Evolutionary conservation across 2,888 invertebrate species (phyloP).

Genomic region (Hartigia nigra): DNA sequence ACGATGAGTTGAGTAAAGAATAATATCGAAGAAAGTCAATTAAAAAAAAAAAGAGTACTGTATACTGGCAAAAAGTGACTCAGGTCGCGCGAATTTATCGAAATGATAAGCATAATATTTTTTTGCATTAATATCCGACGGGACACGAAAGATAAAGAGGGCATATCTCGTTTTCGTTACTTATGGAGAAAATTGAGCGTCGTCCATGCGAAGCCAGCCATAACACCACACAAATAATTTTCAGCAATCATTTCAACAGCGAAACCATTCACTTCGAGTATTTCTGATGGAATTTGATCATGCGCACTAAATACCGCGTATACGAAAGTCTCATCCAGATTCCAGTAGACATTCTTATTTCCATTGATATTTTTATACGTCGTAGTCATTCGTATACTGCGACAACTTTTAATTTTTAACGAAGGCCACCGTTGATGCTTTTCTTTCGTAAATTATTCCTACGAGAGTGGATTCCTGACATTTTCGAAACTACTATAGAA

Average conservation of each 20-base stretch:
- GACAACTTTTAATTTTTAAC: background rate
- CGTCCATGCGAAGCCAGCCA: conserved; percentile 45
- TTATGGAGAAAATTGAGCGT: conserved; percentile 49
- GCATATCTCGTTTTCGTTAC: background rate
- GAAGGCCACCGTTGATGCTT: background rate
- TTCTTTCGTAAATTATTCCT: background rate
- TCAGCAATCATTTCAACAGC: background rate
- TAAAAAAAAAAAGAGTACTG: background rate
- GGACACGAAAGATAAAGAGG: background rate
- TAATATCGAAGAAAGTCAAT: background rate
- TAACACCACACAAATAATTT: conserved; percentile 29
- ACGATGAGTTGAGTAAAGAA: background rate
- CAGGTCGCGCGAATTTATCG: background rate
- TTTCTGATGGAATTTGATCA: background rate
- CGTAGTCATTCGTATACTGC: background rate
- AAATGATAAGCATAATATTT: background rate
- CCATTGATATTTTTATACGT: background rate
- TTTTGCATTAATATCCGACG: background rate
- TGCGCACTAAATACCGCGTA: background rate
- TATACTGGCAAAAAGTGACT: background rate
- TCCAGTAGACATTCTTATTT: background rate
- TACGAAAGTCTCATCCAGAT: background rate
- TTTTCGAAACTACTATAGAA: background rate
- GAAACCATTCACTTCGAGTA: background rate
- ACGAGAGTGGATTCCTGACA: background rate